These are phyloP conservation scores for Ceratina japonica DNA, from an alignment of 1,140 invertebrate genomes.

Conservation along the genomic window DNA sequence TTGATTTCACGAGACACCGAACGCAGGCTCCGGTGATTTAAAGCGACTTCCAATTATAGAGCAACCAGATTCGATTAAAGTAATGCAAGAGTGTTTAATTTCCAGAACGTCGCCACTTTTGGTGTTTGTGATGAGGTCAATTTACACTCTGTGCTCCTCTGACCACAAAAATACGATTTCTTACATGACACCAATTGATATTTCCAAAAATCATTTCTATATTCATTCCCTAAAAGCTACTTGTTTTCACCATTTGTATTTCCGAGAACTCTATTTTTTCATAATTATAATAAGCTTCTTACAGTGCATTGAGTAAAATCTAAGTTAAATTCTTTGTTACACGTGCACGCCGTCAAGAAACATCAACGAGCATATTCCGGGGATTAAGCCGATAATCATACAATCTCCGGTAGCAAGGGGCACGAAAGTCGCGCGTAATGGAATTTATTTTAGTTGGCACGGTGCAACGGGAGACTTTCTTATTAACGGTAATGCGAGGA, in stretches of 20 bases:
- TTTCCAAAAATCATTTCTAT: too few relatives aligned
- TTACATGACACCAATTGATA: too few relatives aligned
- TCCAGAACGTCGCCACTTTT: background rate
- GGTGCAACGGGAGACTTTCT: background rate
- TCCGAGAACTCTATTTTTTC: too few relatives aligned
- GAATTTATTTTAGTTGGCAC: background rate
- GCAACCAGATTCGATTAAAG: background rate
- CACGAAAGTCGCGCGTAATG: background rate
- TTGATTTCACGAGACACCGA: background rate
- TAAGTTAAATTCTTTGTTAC: background rate
- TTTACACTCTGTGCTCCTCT: too few relatives aligned
- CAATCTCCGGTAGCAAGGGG: background rate
- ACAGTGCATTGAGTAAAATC: too few relatives aligned
- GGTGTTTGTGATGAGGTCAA: background rate
- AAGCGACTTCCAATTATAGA: background rate
- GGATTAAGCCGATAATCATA: background rate
- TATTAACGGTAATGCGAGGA: conserved; percentile 10
- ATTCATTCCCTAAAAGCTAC: too few relatives aligned
- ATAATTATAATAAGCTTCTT: too few relatives aligned
- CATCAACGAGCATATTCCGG: background rate
- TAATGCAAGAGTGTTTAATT: background rate
- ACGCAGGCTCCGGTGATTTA: background rate
- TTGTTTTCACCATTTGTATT: too few relatives aligned
- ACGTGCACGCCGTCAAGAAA: background rate
- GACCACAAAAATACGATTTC: too few relatives aligned